A percentile compares a stretch with the other conserved stretches of the same genome.
Evolutionary conservation across 2,797 vertebrate species (phyloP).

Genomic region (Chloroceryle amazona): DNA sequence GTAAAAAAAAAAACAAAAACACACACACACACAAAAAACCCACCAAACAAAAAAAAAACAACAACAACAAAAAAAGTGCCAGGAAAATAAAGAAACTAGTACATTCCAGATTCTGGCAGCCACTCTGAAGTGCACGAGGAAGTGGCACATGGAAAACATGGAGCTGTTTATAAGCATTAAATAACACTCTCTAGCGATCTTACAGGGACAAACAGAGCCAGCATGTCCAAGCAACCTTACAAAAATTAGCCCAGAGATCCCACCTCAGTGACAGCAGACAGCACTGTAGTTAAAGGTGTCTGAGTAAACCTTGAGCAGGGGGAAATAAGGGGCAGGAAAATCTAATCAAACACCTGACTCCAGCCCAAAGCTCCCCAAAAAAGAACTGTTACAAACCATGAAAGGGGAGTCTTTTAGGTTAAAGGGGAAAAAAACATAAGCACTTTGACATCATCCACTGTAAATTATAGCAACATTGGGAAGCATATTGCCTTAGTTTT

Average conservation of each 20-base stretch:
- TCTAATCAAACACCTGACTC: background rate
- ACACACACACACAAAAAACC: no score
- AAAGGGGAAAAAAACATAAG: background rate
- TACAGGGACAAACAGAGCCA: background rate
- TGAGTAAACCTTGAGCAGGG: background rate
- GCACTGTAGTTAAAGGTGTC: background rate
- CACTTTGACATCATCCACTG: background rate
- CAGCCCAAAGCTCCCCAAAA: background rate
- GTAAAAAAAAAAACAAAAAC: rapidly evolving
- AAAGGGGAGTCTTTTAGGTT: background rate
- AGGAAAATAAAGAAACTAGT: background rate
- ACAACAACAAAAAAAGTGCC: background rate
- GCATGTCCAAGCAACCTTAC: background rate
- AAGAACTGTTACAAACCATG: background rate
- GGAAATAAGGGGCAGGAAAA: background rate
- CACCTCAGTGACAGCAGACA: background rate
- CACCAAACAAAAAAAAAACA: rapidly evolving
- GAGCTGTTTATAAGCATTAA: constrained; percentile 27
- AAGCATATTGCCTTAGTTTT: constrained; percentile 21
- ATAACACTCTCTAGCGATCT: background rate
- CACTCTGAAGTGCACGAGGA: background rate
- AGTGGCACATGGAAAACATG: background rate
- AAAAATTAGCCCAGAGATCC: background rate
- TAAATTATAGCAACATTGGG: background rate
- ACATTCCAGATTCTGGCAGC: background rate